Percentiles rank a stretch among this genome's conserved stretches.
Conservation (phyloP, 1,140 invertebrate genomes). For the Fopius arisanus region DNA sequence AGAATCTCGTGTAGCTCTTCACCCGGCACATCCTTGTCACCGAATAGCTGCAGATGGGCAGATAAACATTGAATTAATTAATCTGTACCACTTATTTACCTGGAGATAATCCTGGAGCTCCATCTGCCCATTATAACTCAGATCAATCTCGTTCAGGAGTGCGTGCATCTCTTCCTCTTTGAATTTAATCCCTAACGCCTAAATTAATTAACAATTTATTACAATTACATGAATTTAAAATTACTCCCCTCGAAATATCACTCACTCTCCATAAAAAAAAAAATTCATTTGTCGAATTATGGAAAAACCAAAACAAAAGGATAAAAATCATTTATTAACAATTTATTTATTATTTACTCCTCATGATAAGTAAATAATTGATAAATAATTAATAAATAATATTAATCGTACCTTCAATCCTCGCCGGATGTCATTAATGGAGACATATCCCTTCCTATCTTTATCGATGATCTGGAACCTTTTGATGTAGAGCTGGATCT, state of each 20-base stretch:
- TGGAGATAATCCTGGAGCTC: constrained; percentile 78
- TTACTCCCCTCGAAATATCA: too few species aligned
- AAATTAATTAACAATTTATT: constrained; percentile 36
- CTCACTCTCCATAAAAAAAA: too few species aligned
- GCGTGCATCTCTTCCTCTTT: constrained; percentile 71
- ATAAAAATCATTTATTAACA: too few species aligned
- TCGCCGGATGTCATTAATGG: constrained; percentile 94
- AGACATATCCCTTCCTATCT: constrained; percentile 97
- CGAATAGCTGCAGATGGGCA: constrained; percentile 75
- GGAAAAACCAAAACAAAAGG: too few species aligned
- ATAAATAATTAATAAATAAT: too few species aligned
- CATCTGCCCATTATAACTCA: constrained; percentile 74
- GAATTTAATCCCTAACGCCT: constrained; percentile 72
- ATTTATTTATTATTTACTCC: too few species aligned
- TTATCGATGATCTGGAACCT: constrained; percentile 95
- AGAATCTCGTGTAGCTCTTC: constrained; percentile 97
- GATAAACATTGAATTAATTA: constrained; percentile 10
- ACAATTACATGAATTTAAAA: too few species aligned
- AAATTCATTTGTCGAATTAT: too few species aligned
- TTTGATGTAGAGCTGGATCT: constrained; percentile 93
- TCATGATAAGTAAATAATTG: too few species aligned
- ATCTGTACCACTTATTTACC: constrained; percentile 65
- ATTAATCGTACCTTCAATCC: constrained; percentile 82
- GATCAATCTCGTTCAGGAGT: constrained; percentile 74
- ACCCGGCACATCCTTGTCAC: constrained; percentile 89